Percentiles rank a stretch among this genome's conserved stretches.
Evolutionary conservation across 2,888 invertebrate species (phyloP).

Genomic region (Aphrophora alni): DNA sequence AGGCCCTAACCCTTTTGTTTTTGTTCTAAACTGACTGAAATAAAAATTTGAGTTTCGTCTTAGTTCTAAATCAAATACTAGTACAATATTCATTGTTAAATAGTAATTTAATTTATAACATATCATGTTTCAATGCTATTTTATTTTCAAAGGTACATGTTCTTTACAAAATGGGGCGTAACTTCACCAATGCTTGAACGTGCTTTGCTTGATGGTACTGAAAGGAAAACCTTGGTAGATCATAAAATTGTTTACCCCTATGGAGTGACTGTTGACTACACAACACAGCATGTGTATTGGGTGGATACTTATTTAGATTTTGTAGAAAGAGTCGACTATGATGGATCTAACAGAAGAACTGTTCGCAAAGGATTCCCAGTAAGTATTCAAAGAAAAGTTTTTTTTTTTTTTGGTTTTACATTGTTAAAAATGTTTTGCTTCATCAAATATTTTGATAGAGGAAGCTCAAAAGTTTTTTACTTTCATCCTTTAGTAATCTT

Average conservation of each 20-base stretch:
- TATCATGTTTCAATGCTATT: neutral
- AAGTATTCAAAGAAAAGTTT: slow-evolving; percentile 46
- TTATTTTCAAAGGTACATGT: slow-evolving; percentile 65
- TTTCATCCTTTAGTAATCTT: no score
- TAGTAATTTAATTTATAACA: no score
- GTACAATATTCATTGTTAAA: no score
- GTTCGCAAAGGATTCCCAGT: slow-evolving; percentile 64
- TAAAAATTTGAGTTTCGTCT: no score
- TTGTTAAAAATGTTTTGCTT: no score
- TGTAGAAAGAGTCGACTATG: slow-evolving; percentile 79
- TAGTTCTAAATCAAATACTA: no score
- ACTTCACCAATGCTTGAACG: slow-evolving; percentile 68
- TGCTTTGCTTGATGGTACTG: slow-evolving; percentile 69
- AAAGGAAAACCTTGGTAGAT: slow-evolving; percentile 63
- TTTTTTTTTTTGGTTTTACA: no score
- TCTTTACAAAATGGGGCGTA: slow-evolving; percentile 79
- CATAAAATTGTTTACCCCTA: slow-evolving; percentile 79
- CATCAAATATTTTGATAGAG: no score
- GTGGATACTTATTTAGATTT: slow-evolving; percentile 81
- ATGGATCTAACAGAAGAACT: slow-evolving; percentile 70
- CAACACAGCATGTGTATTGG: slow-evolving; percentile 77
- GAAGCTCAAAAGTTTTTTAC: no score
- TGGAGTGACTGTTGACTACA: slow-evolving; percentile 74
- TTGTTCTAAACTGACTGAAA: no score
- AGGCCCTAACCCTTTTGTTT: no score